phyloP scores from a whole-genome alignment of 1,140 invertebrate genomes.

The Drosophila bipectinata region DNA sequence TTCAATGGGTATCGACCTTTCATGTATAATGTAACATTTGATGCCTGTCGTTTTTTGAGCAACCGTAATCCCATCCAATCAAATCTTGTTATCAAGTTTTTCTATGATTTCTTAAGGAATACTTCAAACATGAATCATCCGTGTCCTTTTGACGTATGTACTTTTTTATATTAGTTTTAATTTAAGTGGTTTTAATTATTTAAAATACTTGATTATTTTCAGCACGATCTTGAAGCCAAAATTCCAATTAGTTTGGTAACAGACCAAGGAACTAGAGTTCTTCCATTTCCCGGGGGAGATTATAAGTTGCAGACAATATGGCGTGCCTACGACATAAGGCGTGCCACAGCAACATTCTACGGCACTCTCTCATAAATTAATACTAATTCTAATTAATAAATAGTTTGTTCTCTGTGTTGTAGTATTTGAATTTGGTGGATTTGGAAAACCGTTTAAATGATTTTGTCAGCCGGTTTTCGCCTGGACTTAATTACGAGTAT shows the following conservation, averaged over 20 bases:
- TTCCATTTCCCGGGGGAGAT: constrained; percentile 11
- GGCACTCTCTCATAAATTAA: background rate
- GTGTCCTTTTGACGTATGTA: constrained; percentile 9
- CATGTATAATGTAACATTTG: constrained; percentile 13
- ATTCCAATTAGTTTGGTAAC: background rate
- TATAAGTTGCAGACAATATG: background rate
- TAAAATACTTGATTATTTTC: background rate
- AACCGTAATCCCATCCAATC: background rate
- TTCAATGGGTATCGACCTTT: constrained; percentile 21
- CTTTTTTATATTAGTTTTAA: background rate
- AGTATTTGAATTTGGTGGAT: no score
- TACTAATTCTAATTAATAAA: background rate
- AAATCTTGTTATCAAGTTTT: background rate
- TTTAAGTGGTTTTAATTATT: background rate
- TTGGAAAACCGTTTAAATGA: background rate
- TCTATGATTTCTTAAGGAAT: background rate
- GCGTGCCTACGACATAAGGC: background rate
- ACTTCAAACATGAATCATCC: constrained; percentile 2
- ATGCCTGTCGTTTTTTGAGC: constrained; percentile 13
- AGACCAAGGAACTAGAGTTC: background rate
- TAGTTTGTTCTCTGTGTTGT: background rate
- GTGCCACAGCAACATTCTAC: background rate
- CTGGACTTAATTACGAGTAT: constrained; percentile 66
- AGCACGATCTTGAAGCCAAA: background rate
- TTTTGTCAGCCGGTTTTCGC: constrained; percentile 6